phyloP scores from a whole-genome alignment of 2,888 invertebrate genomes.

The Macrostomum cliftonense region DNA sequence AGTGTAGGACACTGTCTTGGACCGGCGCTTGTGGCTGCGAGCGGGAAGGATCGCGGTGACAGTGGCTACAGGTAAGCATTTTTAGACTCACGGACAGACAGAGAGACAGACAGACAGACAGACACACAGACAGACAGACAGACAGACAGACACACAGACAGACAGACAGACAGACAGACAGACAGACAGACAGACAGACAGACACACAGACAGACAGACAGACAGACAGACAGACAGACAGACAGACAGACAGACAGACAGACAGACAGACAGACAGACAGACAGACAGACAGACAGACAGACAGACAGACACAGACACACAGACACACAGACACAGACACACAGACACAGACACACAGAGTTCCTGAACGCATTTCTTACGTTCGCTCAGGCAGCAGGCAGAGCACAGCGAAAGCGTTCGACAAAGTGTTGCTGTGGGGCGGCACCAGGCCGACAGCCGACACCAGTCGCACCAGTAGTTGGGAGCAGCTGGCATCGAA shows the following conservation, averaged over 20 bases:
- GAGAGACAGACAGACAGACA: no score
- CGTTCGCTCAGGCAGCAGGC: slow-evolving; percentile 73
- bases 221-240: slow-evolving; percentile 2
- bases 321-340: no score
- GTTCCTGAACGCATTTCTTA: slow-evolving; percentile 19
- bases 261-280: no score
- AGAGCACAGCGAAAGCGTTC: slow-evolving; percentile 54
- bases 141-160: no score
- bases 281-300: neutral
- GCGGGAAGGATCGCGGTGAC: no score
- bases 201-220: neutral
- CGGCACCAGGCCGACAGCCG: slow-evolving; percentile 67
- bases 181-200: slow-evolving; percentile 1
- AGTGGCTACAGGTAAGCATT: no score
- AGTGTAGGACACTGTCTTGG: slow-evolving; percentile 79
- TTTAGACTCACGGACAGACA: no score
- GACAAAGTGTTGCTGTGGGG: slow-evolving; percentile 59
- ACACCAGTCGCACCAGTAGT: slow-evolving; percentile 71
- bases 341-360: no score
- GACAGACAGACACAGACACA: slow-evolving; percentile 1
- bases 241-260: slow-evolving; percentile 1
- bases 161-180: slow-evolving; percentile 1
- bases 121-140: no score
- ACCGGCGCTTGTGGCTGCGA: slow-evolving; percentile 65
- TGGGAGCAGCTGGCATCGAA: slow-evolving; percentile 64